Evolutionary conservation across 2,113 vertebrate species (phyloP), one percentile per base, ranked within the genome.

Genomic region (Phrynosoma blainvillii): DNA sequence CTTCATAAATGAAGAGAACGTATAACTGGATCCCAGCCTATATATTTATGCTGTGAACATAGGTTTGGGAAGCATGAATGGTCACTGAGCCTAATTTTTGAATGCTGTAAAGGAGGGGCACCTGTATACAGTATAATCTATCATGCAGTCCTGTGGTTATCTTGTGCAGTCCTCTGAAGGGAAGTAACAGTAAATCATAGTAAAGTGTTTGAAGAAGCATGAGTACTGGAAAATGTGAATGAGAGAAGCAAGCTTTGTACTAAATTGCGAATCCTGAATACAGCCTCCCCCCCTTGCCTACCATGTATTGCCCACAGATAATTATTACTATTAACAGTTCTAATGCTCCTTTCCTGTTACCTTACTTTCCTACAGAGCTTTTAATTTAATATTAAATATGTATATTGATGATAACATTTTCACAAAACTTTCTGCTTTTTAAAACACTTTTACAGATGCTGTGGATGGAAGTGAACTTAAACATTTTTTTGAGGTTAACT

Each of bases 401-500:
- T 62, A 42, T 87, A 13, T 12, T 30, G 68, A 9, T 23, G 10
- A 36, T 62, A 71, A 21, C 36, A 30, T 66, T 40, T 83, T 83
- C 36, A 74, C 32, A 62, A 27, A 87, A 47, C 23, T 3, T 25
- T 16, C 42, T 30, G 23, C 12, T 65, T 68, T 83, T 88, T 36
- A 59, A 79, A 84, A 59, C 8, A 52, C 91, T 80, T 86, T 95
- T 96, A 32, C 97, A 99, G 99, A 99, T 96, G 97, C 97, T 92
- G 97, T 98, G 91, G 99, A 99, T 96, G 97, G 97, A 95, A 97
- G 96, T 95, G 99, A 99, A 94, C 96, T 99, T 93, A 99, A 99
- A 96, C 96, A 97, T 27, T 99, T 99, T 96, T 99, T 99, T 95
- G 99, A 99, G 96, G 97, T 91, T 95, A 98, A 99, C 96, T 98